phyloP scores from a whole-genome alignment of 2,797 vertebrate species.

The Sphenodon punctatus region DNA sequence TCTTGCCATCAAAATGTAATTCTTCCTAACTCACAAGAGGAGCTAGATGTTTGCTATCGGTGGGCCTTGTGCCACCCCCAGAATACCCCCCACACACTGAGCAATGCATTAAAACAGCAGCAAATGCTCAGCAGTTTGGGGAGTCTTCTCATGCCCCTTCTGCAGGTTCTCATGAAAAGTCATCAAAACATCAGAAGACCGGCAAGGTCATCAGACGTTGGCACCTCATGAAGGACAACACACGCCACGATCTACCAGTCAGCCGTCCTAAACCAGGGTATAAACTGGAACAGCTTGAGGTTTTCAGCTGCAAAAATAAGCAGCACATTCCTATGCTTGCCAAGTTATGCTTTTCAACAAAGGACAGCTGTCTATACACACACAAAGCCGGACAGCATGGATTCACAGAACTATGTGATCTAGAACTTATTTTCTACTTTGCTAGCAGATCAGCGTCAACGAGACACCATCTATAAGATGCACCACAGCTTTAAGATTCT shows the following conservation, averaged over 20 bases:
- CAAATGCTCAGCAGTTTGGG: rapidly evolving
- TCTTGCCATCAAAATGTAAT: too few species aligned
- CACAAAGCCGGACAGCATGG: rapidly evolving
- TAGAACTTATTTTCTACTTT: not conserved
- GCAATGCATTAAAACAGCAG: rapidly evolving
- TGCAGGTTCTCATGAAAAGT: rapidly evolving
- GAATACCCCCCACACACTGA: not conserved
- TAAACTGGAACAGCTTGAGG: too few species aligned
- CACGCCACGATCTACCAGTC: too few species aligned
- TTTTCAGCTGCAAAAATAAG: not conserved
- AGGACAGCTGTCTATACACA: rapidly evolving
- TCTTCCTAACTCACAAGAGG: too few species aligned
- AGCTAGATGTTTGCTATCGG: too few species aligned
- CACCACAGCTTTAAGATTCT: not conserved
- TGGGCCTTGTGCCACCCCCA: too few species aligned
- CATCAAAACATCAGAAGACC: rapidly evolving
- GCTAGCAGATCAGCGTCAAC: not conserved
- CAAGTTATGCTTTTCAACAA: not conserved
- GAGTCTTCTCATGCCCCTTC: rapidly evolving
- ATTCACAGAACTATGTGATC: rapidly evolving
- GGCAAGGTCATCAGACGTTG: not conserved
- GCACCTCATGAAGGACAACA: too few species aligned
- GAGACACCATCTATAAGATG: not conserved
- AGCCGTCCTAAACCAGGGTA: too few species aligned
- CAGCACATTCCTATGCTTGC: not conserved